These are phyloP conservation scores for Falco biarmicus DNA, from an alignment of 2,797 vertebrate genomes.

Conservation along the genomic window DNA sequence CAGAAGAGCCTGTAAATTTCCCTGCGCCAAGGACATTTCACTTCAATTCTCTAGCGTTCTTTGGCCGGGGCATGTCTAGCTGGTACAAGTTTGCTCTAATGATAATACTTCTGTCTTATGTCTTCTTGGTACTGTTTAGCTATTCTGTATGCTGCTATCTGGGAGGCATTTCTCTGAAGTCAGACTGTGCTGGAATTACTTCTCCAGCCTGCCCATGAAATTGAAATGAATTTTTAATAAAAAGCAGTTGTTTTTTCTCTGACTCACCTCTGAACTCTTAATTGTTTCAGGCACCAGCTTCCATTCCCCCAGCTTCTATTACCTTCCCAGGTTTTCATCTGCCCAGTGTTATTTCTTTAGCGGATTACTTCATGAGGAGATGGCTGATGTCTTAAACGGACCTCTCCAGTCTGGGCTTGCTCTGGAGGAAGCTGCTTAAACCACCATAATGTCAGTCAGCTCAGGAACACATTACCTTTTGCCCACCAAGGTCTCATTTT, in stretches of 20 bases:
- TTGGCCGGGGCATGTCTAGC: background rate
- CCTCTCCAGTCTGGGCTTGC: conserved; percentile 41
- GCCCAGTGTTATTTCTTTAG: conserved; percentile 22
- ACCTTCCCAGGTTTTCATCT: conserved; percentile 57
- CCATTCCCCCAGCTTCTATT: conserved; percentile 50
- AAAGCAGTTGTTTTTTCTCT: conserved; percentile 65
- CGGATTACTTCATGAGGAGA: conserved; percentile 36
- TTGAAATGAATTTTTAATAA: conserved; percentile 68
- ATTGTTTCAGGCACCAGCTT: conserved; percentile 66
- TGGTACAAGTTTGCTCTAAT: background rate
- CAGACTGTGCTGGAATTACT: conserved; percentile 49
- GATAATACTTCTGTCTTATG: background rate
- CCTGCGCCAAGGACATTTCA: conserved; percentile 32
- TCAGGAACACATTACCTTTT: background rate
- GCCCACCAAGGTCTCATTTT: background rate
- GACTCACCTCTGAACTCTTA: conserved; percentile 67
- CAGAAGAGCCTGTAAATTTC: conserved; percentile 50
- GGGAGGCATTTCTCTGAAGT: conserved; percentile 44
- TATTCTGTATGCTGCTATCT: background rate
- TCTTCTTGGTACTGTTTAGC: background rate
- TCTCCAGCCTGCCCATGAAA: conserved; percentile 55
- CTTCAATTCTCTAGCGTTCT: background rate
- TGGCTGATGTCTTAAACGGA: conserved; percentile 38
- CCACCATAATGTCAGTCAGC: background rate
- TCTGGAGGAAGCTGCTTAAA: conserved; percentile 13